Evolutionary conservation across 2,888 invertebrate genomes (phyloP).

Genomic region (Cheiracanthium punctorium): DNA sequence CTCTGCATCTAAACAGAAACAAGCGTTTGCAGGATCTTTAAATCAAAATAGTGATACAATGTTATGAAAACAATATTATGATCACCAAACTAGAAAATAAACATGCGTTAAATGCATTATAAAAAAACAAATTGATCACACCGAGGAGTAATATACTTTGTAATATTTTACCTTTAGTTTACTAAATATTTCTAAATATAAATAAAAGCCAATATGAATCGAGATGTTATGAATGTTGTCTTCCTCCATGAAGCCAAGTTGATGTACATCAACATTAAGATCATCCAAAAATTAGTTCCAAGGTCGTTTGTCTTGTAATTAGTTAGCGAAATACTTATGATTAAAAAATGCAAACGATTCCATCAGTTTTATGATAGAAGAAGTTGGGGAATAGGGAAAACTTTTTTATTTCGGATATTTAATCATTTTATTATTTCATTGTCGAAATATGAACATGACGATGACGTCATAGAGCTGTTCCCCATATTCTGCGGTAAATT

Average conservation of each 20-base stretch:
- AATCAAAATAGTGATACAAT: too few species aligned
- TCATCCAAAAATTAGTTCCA: slow-evolving; percentile 61
- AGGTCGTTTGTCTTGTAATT: slow-evolving; percentile 47
- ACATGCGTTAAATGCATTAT: background rate
- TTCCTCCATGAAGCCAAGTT: slow-evolving; percentile 63
- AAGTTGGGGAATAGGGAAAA: background rate
- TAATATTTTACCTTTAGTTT: slow-evolving; percentile 42
- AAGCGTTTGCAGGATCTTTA: too few species aligned
- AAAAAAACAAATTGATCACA: background rate
- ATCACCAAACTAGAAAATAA: background rate
- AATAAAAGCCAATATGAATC: slow-evolving; percentile 41
- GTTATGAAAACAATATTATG: background rate
- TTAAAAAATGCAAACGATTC: background rate
- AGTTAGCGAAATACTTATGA: background rate
- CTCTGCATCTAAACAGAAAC: too few species aligned
- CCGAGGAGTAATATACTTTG: background rate
- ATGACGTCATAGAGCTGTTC: slow-evolving; percentile 61
- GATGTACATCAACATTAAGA: slow-evolving; percentile 62
- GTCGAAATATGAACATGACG: slow-evolving; percentile 66
- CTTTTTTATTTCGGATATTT: slow-evolving; percentile 41
- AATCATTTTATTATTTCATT: slow-evolving; percentile 54
- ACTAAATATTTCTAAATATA: slow-evolving; percentile 15
- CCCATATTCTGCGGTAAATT: slow-evolving; percentile 58
- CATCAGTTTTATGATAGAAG: background rate
- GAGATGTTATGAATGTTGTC: slow-evolving; percentile 40